Conservation (phyloP, 2,113 vertebrate species). For the Rostratula benghalensis region DNA sequence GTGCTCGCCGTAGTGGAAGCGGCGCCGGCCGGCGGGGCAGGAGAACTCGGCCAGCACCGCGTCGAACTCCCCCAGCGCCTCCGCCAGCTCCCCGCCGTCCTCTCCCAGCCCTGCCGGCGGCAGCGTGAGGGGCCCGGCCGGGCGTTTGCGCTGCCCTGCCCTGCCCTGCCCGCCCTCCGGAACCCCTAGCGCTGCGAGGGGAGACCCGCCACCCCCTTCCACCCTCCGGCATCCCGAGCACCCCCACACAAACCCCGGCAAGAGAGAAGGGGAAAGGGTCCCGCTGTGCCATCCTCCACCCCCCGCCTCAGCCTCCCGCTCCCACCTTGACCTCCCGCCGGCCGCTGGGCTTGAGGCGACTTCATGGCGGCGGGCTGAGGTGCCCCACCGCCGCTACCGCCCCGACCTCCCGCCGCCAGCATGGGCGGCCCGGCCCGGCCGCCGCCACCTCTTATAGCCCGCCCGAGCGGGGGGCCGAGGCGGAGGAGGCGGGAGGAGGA, state of each 20-base stretch:
- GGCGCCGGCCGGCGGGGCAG: constrained; percentile 87
- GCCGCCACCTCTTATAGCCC: not conserved
- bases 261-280: not conserved
- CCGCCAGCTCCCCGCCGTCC: constrained; percentile 75
- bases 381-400: not conserved
- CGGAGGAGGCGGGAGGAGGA: not conserved
- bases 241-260: not conserved
- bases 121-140: not conserved
- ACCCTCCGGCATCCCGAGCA: not conserved
- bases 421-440: fast-evolving
- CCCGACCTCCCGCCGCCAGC: not conserved
- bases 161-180: not conserved
- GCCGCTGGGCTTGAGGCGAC: not conserved
- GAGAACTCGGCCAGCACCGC: constrained; percentile 92
- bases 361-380: constrained; percentile 23
- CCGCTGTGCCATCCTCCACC: not conserved
- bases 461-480: not conserved
- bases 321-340: constrained; percentile 33
- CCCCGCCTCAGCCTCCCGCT: not conserved
- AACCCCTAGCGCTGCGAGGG: not conserved
- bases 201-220: not conserved
- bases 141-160: not conserved
- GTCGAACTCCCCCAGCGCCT: constrained; percentile 90
- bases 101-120: not conserved
- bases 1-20: constrained; percentile 90